These are phyloP conservation scores for Dryocosmus kuriphilus DNA, from an alignment of 2,888 invertebrate genomes.

Conservation along the genomic window DNA sequence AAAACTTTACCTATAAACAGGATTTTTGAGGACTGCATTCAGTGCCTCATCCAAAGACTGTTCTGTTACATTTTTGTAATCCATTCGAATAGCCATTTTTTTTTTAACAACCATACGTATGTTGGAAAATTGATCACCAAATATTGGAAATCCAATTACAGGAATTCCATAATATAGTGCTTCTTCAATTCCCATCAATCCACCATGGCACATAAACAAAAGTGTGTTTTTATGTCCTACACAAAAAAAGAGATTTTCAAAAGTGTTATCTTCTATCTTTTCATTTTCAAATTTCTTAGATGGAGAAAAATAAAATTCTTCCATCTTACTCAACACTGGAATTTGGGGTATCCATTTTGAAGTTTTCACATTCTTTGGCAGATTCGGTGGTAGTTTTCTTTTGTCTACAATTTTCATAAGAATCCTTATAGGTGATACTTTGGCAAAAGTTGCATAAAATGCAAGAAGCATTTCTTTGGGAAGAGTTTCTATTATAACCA, in stretches of 20 bases:
- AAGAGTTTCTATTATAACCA: slow-evolving; percentile 63
- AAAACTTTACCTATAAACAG: slow-evolving; percentile 55
- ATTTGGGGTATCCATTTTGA: slow-evolving; percentile 59
- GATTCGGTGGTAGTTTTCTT: slow-evolving; percentile 57
- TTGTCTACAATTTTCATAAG: slow-evolving; percentile 66
- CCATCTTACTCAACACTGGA: no score
- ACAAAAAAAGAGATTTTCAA: neutral
- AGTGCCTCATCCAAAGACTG: slow-evolving; percentile 58
- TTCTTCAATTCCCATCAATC: slow-evolving; percentile 61
- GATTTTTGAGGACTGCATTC: slow-evolving; percentile 59
- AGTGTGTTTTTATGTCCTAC: slow-evolving; percentile 12
- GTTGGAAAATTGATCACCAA: slow-evolving; percentile 64
- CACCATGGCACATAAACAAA: slow-evolving; percentile 43
- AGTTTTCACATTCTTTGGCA: slow-evolving; percentile 62
- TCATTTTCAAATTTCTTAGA: no score
- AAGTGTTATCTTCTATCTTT: neutral
- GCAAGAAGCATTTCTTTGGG: slow-evolving; percentile 56
- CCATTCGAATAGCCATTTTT: slow-evolving; percentile 57
- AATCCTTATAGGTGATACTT: slow-evolving; percentile 64
- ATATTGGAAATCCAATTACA: slow-evolving; percentile 63
- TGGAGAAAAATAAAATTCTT: no score
- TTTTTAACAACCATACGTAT: slow-evolving; percentile 59
- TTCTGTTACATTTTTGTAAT: slow-evolving; percentile 10
- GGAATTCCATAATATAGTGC: slow-evolving; percentile 62
- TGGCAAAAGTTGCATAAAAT: slow-evolving; percentile 61